These are phyloP conservation scores for Carpatolechia fugitivella DNA, from an alignment of 2,888 invertebrate species.

Conservation along the genomic window DNA sequence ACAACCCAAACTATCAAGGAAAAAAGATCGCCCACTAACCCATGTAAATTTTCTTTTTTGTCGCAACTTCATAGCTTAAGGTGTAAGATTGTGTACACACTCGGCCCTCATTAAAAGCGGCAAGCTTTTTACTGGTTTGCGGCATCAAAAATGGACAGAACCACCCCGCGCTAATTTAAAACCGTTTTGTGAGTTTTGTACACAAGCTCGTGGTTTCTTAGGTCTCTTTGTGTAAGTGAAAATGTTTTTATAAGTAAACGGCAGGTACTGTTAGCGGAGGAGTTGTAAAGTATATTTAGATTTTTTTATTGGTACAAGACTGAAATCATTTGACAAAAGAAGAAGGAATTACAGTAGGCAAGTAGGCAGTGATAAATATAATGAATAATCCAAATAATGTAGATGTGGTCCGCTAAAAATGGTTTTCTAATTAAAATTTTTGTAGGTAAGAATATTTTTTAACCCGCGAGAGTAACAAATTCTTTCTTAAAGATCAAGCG, in stretches of 20 bases:
- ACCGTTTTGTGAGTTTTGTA: slow-evolving; percentile 9
- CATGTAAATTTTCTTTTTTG: no score
- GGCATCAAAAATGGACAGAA: slow-evolving; percentile 42
- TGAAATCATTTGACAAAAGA: no score
- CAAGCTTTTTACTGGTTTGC: slow-evolving; percentile 33
- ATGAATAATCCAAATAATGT: no score
- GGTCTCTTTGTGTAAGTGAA: not conserved
- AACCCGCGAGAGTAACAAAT: not conserved
- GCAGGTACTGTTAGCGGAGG: not conserved
- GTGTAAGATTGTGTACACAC: slow-evolving; percentile 45
- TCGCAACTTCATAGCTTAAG: slow-evolving; percentile 26
- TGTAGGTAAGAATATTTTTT: not conserved
- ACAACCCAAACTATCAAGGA: no score
- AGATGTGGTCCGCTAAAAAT: no score
- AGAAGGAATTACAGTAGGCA: no score
- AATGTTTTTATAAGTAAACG: slow-evolving; percentile 21
- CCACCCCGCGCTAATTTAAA: slow-evolving; percentile 26
- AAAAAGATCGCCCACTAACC: no score
- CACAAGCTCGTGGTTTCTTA: not conserved
- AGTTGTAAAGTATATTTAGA: no score
- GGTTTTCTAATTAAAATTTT: no score
- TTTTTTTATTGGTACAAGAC: no score
- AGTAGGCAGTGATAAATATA: no score
- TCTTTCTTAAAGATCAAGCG: not conserved
- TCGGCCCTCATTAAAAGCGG: slow-evolving; percentile 55